Conservation (phyloP, 2,797 vertebrate genomes). For the Sorex maritimensis region DNA sequence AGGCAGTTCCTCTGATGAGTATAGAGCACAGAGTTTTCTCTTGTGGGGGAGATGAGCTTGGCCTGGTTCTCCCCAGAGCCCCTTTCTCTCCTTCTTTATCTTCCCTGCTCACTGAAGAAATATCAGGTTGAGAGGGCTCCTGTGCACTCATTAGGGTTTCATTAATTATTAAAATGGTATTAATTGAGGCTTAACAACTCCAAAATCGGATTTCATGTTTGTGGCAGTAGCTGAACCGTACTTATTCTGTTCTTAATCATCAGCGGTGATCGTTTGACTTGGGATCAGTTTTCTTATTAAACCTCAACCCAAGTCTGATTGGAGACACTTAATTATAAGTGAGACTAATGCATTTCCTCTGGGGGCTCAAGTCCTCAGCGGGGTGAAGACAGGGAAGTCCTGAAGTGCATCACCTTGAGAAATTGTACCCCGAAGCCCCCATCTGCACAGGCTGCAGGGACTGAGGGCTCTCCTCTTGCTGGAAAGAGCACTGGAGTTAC, state of each 20-base stretch:
- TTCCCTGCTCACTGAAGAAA: slow-evolving; percentile 41
- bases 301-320: slow-evolving; percentile 88
- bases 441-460: background rate
- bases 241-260: slow-evolving; percentile 89
- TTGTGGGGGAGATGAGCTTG: background rate
- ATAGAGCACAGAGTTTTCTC: slow-evolving; percentile 17
- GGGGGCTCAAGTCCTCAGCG: background rate
- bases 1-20: background rate
- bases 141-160: slow-evolving; percentile 86
- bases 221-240: slow-evolving; percentile 83
- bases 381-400: background rate
- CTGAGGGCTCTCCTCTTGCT: background rate
- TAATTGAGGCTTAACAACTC: slow-evolving; percentile 87
- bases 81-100: background rate
- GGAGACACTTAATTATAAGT: slow-evolving; percentile 87
- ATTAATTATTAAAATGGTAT: slow-evolving; percentile 90
- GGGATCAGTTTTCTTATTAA: slow-evolving; percentile 89
- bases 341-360: slow-evolving; percentile 80
- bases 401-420: background rate
- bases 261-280: slow-evolving; percentile 90
- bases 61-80: background rate
- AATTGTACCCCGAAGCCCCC: slow-evolving; percentile 75
- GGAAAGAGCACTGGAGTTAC: background rate
- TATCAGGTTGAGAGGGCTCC: slow-evolving; percentile 77
- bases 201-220: slow-evolving; percentile 59